phyloP scores from a whole-genome alignment of 1,140 invertebrate genomes.

The Ectropis grisescens region DNA sequence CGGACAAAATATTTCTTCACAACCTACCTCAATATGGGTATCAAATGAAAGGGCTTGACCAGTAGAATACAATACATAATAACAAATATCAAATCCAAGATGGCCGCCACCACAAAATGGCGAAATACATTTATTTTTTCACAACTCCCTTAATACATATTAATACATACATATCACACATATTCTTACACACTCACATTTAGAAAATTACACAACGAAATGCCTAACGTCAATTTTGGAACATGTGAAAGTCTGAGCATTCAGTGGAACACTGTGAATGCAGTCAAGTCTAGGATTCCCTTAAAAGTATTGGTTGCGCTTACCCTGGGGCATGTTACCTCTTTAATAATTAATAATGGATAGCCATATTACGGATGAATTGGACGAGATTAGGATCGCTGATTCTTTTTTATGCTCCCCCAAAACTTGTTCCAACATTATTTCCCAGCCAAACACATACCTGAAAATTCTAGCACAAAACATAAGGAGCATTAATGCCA shows the following conservation, averaged over 20 bases:
- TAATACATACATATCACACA: neutral
- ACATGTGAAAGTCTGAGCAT: neutral
- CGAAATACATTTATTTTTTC: too few relatives aligned
- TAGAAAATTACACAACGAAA: too few relatives aligned
- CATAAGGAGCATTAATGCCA: conserved; percentile 15
- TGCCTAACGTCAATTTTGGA: neutral
- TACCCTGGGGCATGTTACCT: too few relatives aligned
- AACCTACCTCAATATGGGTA: too few relatives aligned
- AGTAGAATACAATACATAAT: too few relatives aligned
- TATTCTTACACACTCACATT: neutral
- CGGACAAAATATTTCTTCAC: too few relatives aligned
- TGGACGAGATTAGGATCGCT: neutral
- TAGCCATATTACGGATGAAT: neutral
- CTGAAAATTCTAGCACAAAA: conserved; percentile 9
- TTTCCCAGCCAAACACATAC: neutral
- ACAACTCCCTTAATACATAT: too few relatives aligned
- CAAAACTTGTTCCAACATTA: neutral
- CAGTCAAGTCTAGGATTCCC: neutral
- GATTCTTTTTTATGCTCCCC: neutral
- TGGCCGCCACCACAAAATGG: too few relatives aligned
- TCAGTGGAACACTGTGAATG: too few relatives aligned
- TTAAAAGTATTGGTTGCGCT: too few relatives aligned
- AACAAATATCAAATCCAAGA: too few relatives aligned
- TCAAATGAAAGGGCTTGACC: too few relatives aligned
- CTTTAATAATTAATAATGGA: neutral